Evolutionary conservation across 2,113 vertebrate species (phyloP).

Genomic region (Phoenicopterus ruber): DNA sequence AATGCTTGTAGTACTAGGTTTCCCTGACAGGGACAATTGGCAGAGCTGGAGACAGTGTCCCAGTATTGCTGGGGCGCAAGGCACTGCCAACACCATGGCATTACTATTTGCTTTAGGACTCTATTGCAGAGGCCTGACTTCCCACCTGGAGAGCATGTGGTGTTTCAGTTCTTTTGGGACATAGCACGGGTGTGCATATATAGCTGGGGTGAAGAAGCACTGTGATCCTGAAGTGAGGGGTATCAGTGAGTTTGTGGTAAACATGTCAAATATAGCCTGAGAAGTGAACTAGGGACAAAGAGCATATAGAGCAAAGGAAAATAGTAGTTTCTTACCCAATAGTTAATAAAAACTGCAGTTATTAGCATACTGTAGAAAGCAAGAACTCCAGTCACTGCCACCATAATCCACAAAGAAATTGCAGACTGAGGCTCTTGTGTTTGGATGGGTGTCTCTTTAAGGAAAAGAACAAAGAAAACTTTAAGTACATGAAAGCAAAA

Average conservation of each 20-base stretch:
- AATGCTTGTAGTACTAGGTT: background rate
- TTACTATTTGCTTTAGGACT: background rate
- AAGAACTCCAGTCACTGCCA: slow-evolving; percentile 52
- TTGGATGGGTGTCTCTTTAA: slow-evolving; percentile 61
- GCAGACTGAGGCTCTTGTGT: background rate
- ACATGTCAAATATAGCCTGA: background rate
- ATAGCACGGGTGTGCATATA: background rate
- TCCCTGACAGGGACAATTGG: background rate
- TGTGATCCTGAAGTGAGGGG: background rate
- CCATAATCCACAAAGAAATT: slow-evolving; percentile 47
- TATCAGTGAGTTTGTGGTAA: background rate
- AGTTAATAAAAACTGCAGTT: slow-evolving; percentile 56
- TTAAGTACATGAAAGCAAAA: background rate
- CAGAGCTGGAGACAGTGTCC: background rate
- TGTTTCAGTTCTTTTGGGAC: background rate
- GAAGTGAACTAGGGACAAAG: background rate
- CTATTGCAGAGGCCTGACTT: background rate
- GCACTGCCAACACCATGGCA: background rate
- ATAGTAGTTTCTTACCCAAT: slow-evolving; percentile 72
- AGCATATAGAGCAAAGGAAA: background rate
- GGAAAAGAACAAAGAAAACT: slow-evolving; percentile 33
- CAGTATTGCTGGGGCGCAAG: background rate
- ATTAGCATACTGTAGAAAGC: slow-evolving; percentile 66
- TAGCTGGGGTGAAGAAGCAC: background rate
- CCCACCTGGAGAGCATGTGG: background rate